Evolutionary conservation across 1,140 invertebrate species (phyloP).

Genomic region (Carposina sasakii): DNA sequence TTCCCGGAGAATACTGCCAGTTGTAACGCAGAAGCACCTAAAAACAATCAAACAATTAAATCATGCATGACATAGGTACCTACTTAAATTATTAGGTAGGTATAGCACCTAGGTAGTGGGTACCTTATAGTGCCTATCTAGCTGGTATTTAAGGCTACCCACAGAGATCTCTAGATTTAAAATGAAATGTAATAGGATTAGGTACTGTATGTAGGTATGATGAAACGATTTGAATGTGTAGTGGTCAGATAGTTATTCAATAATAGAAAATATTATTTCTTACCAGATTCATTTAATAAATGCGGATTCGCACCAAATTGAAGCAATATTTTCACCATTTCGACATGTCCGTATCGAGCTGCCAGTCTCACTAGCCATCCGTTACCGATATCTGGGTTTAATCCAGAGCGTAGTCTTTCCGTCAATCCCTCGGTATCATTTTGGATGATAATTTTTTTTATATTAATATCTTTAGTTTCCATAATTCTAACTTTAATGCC

Average conservation of each 20-base stretch:
- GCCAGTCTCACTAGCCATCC: conserved; percentile 59
- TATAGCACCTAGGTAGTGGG: no score
- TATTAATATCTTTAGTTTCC: conserved; percentile 37
- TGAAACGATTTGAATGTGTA: no score
- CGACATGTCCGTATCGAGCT: conserved; percentile 42
- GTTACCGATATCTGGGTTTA: conserved; percentile 55
- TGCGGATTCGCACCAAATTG: conserved; percentile 58
- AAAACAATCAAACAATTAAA: conserved; percentile 14
- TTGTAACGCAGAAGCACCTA: conserved; percentile 62
- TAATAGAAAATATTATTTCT: no score
- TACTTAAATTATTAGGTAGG: no score
- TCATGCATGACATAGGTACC: no score
- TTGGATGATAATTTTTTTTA: conserved; percentile 40
- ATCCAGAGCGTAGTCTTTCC: conserved; percentile 40
- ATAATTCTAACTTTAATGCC: no score
- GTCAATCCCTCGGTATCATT: conserved; percentile 38
- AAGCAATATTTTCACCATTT: conserved; percentile 48
- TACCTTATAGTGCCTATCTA: no score
- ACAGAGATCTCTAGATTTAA: no score
- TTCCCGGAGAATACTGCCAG: conserved; percentile 56
- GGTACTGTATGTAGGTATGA: no score
- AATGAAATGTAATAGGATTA: no score
- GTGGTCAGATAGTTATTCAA: no score
- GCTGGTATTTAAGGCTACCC: conserved; percentile 1
- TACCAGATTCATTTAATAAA: conserved; percentile 53